phyloP scores from a whole-genome alignment of 2,113 vertebrate species.

The Tringa solitaria region DNA sequence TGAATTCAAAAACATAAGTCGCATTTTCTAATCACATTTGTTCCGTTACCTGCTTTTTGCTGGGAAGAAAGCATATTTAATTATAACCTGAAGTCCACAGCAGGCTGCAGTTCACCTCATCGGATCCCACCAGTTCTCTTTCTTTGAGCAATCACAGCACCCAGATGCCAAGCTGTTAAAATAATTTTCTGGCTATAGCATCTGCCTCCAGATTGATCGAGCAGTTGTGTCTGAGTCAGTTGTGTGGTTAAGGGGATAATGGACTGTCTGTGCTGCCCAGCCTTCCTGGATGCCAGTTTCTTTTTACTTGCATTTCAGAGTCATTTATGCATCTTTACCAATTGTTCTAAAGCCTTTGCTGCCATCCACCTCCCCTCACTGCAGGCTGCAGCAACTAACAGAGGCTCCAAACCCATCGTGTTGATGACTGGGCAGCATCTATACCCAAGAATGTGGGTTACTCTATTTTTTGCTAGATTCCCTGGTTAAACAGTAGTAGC shows the following conservation, averaged over 20 bases:
- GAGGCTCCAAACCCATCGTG: background rate
- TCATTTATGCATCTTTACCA: constrained; percentile 36
- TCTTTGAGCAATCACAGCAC: background rate
- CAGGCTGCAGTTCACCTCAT: background rate
- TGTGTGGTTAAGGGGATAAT: constrained; percentile 66
- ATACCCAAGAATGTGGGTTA: background rate
- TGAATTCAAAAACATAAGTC: background rate
- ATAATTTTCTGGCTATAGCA: constrained; percentile 12
- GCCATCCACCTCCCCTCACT: background rate
- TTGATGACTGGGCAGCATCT: background rate
- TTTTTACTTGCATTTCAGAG: constrained; percentile 38
- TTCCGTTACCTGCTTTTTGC: background rate
- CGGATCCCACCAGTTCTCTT: background rate
- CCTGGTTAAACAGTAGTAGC: background rate
- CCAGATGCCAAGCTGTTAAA: constrained; percentile 1
- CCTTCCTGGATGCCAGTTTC: constrained; percentile 61
- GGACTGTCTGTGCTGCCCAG: constrained; percentile 25
- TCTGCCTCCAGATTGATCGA: constrained; percentile 45
- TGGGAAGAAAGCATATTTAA: background rate
- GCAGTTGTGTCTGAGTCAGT: constrained; percentile 55
- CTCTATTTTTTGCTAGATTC: background rate
- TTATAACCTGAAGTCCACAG: background rate
- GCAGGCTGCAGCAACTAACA: background rate
- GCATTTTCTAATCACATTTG: background rate
- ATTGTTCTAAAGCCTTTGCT: background rate